A percentile compares a stretch with the other conserved stretches of the same genome.
Conservation (phyloP, 2,113 vertebrate genomes). For the Scophthalmus maximus region DNA sequence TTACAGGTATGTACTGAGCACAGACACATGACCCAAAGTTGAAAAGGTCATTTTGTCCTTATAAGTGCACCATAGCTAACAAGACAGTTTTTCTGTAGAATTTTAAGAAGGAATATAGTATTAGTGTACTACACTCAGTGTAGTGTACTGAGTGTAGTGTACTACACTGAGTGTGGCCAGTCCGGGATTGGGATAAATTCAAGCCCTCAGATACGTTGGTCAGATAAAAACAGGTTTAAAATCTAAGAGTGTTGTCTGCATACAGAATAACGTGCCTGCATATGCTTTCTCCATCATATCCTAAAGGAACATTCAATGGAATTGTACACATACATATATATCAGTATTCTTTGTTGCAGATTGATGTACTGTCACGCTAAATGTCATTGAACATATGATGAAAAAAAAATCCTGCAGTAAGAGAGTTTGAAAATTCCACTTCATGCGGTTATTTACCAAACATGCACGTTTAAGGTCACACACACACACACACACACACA, state of each 20-base stretch:
- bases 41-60: too few species aligned
- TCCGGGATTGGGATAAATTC: too few species aligned
- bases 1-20: too few species aligned
- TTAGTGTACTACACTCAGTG: too few species aligned
- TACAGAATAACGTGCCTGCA: background rate
- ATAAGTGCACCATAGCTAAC: too few species aligned
- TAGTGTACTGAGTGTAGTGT: too few species aligned
- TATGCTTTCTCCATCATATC: background rate
- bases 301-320: background rate
- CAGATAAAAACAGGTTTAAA: background rate
- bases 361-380: constrained; percentile 3
- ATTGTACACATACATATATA: background rate
- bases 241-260: too few species aligned
- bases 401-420: background rate
- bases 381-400: background rate
- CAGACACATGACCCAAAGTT: too few species aligned
- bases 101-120: too few species aligned
- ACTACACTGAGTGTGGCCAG: too few species aligned
- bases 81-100: too few species aligned
- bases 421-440: background rate
- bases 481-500: constrained; percentile 5
- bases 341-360: background rate
- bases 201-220: too few species aligned
- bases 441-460: constrained; percentile 17
- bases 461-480: background rate